These are phyloP conservation scores for Cancer borealis DNA, from an alignment of 2,888 invertebrate species.

Conservation along the genomic window DNA sequence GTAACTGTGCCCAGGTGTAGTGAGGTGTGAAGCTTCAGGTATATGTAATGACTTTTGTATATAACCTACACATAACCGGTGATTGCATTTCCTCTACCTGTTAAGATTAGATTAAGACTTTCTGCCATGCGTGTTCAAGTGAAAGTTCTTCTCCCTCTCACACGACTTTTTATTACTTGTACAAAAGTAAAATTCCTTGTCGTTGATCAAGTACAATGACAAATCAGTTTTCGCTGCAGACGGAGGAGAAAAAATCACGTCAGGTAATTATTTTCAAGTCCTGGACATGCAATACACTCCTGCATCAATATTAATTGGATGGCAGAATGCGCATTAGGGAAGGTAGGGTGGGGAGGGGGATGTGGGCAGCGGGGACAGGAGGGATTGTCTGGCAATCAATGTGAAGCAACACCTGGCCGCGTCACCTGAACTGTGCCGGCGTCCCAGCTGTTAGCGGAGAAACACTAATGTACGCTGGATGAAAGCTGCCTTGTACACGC, in stretches of 20 bases:
- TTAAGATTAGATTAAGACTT: not conserved
- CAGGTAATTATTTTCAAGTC: not conserved
- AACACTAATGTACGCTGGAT: no score
- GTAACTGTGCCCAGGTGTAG: not conserved
- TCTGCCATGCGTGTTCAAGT: not conserved
- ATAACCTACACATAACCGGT: not conserved
- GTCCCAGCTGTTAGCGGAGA: not conserved
- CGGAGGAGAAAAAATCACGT: not conserved
- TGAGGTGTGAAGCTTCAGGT: not conserved
- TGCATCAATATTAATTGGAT: not conserved
- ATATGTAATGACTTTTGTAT: not conserved
- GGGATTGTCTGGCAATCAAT: not conserved
- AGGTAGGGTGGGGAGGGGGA: not conserved
- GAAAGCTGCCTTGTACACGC: no score
- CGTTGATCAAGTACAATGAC: not conserved
- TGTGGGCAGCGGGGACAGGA: not conserved
- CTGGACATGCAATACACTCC: not conserved
- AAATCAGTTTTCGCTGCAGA: not conserved
- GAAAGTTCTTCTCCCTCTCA: not conserved
- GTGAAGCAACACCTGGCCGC: constrained; percentile 7
- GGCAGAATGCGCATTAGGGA: not conserved
- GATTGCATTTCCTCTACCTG: not conserved
- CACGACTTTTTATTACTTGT: not conserved
- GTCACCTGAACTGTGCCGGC: not conserved
- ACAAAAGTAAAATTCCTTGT: constrained; percentile 6